Evolutionary conservation across 2,888 invertebrate genomes (phyloP), one percentile per base, ranked within the genome.

Genomic region (Napeogenes sylphis): DNA sequence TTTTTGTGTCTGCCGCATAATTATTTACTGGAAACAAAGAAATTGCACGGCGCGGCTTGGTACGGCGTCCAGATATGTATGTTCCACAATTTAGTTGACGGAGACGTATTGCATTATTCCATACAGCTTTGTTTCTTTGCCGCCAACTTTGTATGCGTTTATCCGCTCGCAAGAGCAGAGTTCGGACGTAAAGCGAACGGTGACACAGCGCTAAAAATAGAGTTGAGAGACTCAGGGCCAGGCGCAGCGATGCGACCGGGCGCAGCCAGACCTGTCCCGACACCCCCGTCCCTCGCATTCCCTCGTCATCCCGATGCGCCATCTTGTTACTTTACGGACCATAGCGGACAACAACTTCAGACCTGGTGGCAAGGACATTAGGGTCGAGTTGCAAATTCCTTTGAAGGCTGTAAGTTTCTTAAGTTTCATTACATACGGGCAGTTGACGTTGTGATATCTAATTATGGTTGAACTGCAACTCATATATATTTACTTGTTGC

Each of bases 201-300:
- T 89, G 90, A 88, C 89, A 87, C 88, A 87, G 82, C 84, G 86
- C 90, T 90, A 90, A 84, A 91, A 90, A 90, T 90, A 90, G 88
- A 85, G 83, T 76, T 78, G 71, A 74, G 71, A 74, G 71, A 72
- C 76, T 75, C 74, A 71, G 70, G 77, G 76, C 79, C 80, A 79
- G 78, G 78, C 77, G 75, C 69, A 70, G 73, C 72, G 77, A 75
- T 76, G 79, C 78, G 75, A 73, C 74, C 75, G 76, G 73, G 67
- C 70, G 68, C 66, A 67, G 65, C 69, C 70, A 69, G 72, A 69
- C 71, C 71, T 71, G 72, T 75, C 73, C 73, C 71, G 77, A 69
- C 73, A 78, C 80, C 84, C 80, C 82, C 82, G 75, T 75, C 80
- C 80, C 80, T 75, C 79, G 68, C 74, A 72, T 75, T 74, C 79